Percentiles rank a stretch among this genome's conserved stretches.
Evolutionary conservation across 2,113 vertebrate species (phyloP).

Genomic region (Willisornis vidua): DNA sequence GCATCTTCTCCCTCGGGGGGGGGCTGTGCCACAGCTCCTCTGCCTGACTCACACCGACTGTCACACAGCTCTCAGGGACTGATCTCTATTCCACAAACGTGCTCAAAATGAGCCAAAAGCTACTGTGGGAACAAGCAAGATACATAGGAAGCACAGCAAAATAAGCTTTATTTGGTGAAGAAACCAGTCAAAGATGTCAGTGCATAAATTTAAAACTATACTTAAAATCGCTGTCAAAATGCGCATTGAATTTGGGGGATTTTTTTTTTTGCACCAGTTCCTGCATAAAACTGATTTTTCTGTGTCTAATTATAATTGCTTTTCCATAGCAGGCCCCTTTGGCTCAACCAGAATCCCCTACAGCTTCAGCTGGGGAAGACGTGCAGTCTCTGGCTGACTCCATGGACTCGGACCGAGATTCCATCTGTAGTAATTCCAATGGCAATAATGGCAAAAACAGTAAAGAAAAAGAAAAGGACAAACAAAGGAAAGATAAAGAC

Average conservation of each 20-base stretch:
- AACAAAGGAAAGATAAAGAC: slow-evolving; percentile 95
- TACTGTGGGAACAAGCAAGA: not conserved
- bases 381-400: slow-evolving; percentile 97
- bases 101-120: not conserved
- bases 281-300: not conserved
- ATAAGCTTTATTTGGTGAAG: not conserved
- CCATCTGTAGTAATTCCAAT: slow-evolving; percentile 96
- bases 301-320: not conserved
- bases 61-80: not conserved
- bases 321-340: slow-evolving; percentile 86
- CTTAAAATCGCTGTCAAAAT: not conserved
- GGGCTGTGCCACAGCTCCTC: not conserved
- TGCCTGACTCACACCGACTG: not conserved
- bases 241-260: not conserved
- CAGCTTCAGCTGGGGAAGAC: slow-evolving; percentile 94
- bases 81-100: not conserved
- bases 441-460: slow-evolving; percentile 88
- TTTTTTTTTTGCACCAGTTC: not conserved
- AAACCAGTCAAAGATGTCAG: not conserved
- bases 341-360: slow-evolving; percentile 97
- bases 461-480: slow-evolving; percentile 92
- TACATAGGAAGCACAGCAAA: not conserved
- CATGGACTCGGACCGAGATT: slow-evolving; percentile 96
- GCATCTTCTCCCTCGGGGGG: not conserved
- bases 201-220: not conserved